A percentile compares a stretch with the other conserved stretches of the same genome.
Evolutionary conservation across 2,888 invertebrate species (phyloP).

Genomic region (Eupeodes latifasciatus): DNA sequence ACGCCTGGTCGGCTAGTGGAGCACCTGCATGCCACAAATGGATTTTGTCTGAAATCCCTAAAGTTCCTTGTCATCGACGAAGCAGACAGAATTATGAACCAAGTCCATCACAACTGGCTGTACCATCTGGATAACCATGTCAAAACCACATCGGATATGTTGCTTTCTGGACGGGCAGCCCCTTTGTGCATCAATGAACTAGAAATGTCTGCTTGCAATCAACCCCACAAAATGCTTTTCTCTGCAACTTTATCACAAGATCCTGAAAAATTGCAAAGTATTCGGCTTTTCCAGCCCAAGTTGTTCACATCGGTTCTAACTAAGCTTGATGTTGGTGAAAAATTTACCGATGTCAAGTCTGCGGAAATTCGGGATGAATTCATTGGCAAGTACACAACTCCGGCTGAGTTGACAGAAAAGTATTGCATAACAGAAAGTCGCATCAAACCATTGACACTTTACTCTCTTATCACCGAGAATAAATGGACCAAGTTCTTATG

Average conservation of each 20-base stretch:
- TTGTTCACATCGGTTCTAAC: constrained; percentile 91
- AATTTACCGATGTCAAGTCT: constrained; percentile 52
- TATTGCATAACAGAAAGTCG: constrained; percentile 88
- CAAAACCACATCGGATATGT: constrained; percentile 84
- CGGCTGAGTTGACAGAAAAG: constrained; percentile 90
- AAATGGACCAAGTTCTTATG: constrained; percentile 92
- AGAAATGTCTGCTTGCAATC: constrained; percentile 77
- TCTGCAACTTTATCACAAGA: constrained; percentile 99
- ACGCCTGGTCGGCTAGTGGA: constrained; percentile 97
- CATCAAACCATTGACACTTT: constrained; percentile 92
- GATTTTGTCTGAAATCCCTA: constrained; percentile 89
- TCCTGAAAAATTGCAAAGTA: constrained; percentile 95
- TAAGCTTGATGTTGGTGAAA: constrained; percentile 76
- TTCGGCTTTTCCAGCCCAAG: constrained; percentile 96
- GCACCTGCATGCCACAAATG: constrained; percentile 93
- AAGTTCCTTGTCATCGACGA: constrained; percentile 97
- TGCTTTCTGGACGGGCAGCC: constrained; percentile 84
- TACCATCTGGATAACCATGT: constrained; percentile 91
- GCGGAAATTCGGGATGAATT: constrained; percentile 84
- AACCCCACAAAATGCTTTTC: constrained; percentile 95
- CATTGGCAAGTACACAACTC: constrained; percentile 92
- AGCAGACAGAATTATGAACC: constrained; percentile 97
- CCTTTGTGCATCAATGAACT: constrained; percentile 82
- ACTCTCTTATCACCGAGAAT: constrained; percentile 88
- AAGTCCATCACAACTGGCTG: constrained; percentile 96